Evolutionary conservation across 2,113 vertebrate species (phyloP).

Genomic region (Emydocephalus ijimae): DNA sequence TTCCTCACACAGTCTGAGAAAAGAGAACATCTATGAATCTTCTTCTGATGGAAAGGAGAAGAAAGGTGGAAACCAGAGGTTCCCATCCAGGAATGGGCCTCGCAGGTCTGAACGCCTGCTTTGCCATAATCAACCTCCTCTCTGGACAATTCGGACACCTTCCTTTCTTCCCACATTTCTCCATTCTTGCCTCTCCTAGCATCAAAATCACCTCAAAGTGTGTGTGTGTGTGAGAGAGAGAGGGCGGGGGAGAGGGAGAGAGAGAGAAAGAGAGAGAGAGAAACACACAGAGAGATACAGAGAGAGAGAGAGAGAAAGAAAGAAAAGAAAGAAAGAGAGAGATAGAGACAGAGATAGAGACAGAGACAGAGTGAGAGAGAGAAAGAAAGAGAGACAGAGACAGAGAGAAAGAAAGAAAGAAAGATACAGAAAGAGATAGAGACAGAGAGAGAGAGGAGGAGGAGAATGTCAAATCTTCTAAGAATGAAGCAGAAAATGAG

Average conservation of each 20-base stretch:
- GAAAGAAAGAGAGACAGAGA: accelerated
- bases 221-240: too few species aligned
- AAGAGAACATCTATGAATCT: background rate
- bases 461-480: background rate
- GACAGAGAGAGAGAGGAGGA: background rate
- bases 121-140: background rate
- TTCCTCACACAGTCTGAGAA: background rate
- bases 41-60: background rate
- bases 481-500: background rate
- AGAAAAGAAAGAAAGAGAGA: too few species aligned
- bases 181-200: background rate
- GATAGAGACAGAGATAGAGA: too few species aligned
- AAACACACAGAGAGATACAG: too few species aligned
- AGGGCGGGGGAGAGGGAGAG: too few species aligned
- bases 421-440: accelerated
- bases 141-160: background rate
- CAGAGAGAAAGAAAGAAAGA: accelerated
- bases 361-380: too few species aligned
- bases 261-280: too few species aligned
- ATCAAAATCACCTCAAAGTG: background rate
- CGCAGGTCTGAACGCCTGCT: background rate
- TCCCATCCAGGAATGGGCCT: background rate
- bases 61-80: background rate
- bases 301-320: too few species aligned
- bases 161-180: background rate